Percentiles rank a stretch among this genome's conserved stretches.
Conservation (phyloP, 1,140 invertebrate genomes). For the Amyelois transitella region DNA sequence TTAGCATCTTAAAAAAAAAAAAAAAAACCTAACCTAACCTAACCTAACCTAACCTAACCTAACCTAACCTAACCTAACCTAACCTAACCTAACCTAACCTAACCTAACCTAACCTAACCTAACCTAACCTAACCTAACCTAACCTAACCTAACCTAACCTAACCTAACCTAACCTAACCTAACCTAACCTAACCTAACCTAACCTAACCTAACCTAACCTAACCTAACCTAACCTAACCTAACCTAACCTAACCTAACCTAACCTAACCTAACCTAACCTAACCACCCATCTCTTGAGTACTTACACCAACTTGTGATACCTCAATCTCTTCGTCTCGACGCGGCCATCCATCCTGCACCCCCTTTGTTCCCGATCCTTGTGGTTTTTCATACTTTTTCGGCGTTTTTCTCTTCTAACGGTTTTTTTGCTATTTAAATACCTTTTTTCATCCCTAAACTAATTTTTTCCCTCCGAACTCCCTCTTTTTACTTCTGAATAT, state of each 20-base stretch:
- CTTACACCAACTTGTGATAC: too few relatives aligned
- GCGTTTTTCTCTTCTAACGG: too few relatives aligned
- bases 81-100: conserved; percentile 21
- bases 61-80: conserved; percentile 8
- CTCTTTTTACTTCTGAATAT: too few relatives aligned
- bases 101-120: conserved; percentile 19
- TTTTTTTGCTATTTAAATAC: too few relatives aligned
- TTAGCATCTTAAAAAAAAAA: neutral
- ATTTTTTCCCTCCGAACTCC: too few relatives aligned
- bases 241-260: neutral
- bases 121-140: conserved; percentile 6
- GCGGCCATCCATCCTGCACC: too few relatives aligned
- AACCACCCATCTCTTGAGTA: too few relatives aligned
- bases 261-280: too few relatives aligned
- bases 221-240: neutral
- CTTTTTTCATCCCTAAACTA: too few relatives aligned
- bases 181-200: conserved; percentile 7
- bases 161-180: conserved; percentile 9
- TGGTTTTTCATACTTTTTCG: too few relatives aligned
- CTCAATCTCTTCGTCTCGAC: too few relatives aligned
- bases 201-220: conserved; percentile 3
- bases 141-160: conserved; percentile 5
- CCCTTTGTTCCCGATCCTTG: too few relatives aligned
- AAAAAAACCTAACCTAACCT: conserved; percentile 9
- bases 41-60: conserved; percentile 11